A percentile compares a stretch with the other conserved stretches of the same genome.
phyloP scores from a whole-genome alignment of 2,113 vertebrate genomes.

The Ctenomys sociabilis region DNA sequence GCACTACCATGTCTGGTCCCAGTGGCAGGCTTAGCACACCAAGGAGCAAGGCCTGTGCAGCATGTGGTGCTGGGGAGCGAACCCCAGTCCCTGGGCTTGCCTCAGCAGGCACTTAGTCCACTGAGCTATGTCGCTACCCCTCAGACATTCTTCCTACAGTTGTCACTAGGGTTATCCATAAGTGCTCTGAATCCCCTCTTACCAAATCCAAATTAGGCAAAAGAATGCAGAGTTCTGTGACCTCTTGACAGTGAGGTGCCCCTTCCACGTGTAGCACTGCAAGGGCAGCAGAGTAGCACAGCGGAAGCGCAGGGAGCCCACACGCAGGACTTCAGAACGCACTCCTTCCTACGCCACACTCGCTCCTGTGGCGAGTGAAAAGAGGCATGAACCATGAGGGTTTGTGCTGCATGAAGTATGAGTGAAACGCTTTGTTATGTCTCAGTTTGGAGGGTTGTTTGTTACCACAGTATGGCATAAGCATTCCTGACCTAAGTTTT shows the following conservation, averaged over 20 bases:
- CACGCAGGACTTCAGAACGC: accelerated
- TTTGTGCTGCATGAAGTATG: neutral
- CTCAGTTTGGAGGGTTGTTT: neutral
- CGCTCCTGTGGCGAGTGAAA: neutral
- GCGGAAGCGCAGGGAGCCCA: too few relatives aligned
- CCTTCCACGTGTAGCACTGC: neutral
- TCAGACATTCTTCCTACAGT: neutral
- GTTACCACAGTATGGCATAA: neutral
- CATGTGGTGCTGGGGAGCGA: too few relatives aligned
- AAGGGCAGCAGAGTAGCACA: too few relatives aligned
- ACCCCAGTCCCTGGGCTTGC: too few relatives aligned
- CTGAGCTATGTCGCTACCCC: too few relatives aligned
- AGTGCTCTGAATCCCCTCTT: neutral
- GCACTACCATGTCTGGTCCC: too few relatives aligned
- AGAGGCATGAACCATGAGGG: neutral
- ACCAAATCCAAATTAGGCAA: neutral
- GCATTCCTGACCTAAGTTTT: neutral
- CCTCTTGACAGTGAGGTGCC: neutral
- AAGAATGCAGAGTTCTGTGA: neutral
- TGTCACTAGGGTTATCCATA: neutral
- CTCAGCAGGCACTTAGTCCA: too few relatives aligned
- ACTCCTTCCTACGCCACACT: neutral
- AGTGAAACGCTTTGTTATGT: neutral
- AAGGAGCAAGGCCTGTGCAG: too few relatives aligned
- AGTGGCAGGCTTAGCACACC: too few relatives aligned